A percentile compares a stretch with the other conserved stretches of the same genome.
phyloP scores from a whole-genome alignment of 2,797 vertebrate species.

The Iguana delicatissima region DNA sequence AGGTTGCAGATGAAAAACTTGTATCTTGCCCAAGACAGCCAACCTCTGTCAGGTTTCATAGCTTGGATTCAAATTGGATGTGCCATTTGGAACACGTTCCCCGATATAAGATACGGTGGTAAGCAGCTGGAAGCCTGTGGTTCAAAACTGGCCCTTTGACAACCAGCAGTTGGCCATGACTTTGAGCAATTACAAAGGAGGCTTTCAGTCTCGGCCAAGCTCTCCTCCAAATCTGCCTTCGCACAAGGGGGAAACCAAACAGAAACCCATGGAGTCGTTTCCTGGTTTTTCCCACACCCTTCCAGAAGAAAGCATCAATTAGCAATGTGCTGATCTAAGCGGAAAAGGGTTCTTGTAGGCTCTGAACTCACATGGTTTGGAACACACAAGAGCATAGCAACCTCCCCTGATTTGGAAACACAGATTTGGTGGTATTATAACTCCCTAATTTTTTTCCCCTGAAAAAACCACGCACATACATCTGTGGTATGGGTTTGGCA shows the following conservation, averaged over 20 bases:
- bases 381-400: background rate
- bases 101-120: background rate
- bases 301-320: background rate
- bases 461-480: no score
- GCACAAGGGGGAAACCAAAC: background rate
- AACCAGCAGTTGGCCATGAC: background rate
- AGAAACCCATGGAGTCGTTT: background rate
- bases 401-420: background rate
- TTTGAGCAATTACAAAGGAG: background rate
- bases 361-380: background rate
- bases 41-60: background rate
- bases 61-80: background rate
- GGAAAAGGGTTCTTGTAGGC: background rate
- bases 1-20: background rate
- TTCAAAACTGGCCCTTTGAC: background rate
- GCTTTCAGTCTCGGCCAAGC: background rate
- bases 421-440: background rate
- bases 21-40: background rate
- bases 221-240: background rate
- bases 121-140: background rate
- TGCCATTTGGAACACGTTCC: fast-evolving
- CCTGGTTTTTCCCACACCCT: background rate
- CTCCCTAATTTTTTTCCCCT: background rate
- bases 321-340: background rate
- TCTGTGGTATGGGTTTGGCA: background rate